These are phyloP conservation scores for Holocentrus rufus DNA, from an alignment of 2,797 vertebrate species.

Conservation along the genomic window DNA sequence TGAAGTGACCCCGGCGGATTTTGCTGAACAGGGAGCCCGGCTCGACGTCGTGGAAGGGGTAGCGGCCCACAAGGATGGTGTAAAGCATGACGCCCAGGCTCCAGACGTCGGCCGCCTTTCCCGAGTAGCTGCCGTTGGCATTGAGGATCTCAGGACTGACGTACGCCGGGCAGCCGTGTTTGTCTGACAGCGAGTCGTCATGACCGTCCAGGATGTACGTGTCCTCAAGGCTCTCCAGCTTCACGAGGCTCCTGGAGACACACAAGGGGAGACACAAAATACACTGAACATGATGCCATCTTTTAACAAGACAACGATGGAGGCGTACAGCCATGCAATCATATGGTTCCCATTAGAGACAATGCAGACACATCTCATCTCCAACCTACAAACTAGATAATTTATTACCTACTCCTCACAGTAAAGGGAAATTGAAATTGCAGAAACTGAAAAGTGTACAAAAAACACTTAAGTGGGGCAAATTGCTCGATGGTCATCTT, in stretches of 20 bases:
- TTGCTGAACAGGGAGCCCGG: constrained; percentile 98
- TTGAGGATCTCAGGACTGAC: constrained; percentile 99
- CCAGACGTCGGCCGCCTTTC: constrained; percentile 98
- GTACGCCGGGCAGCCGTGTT: constrained; percentile 98
- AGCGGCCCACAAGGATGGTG: constrained; percentile 98
- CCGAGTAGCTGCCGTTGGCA: constrained; percentile 97
- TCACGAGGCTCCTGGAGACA: constrained; percentile 88
- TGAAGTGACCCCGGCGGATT: constrained; percentile 98
- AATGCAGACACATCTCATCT: not conserved
- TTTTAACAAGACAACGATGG: not conserved
- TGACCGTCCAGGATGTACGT: constrained; percentile 92
- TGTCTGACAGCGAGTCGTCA: constrained; percentile 97
- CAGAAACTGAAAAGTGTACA: not conserved
- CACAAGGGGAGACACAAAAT: constrained; percentile 1
- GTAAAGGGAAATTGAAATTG: no score
- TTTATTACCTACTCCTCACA: not conserved
- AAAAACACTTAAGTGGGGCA: constrained; percentile 34
- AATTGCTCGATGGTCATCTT: constrained; percentile 53
- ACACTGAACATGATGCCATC: not conserved
- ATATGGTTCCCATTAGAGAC: not conserved
- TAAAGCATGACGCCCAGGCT: constrained; percentile 99
- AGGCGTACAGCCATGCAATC: not conserved
- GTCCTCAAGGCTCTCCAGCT: constrained; percentile 98
- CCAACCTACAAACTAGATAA: constrained; percentile 2
- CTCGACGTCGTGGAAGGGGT: constrained; percentile 99